Base-by-base conservation (phyloP, 2,888 invertebrate genomes). In the Idaea aversata region DNA sequence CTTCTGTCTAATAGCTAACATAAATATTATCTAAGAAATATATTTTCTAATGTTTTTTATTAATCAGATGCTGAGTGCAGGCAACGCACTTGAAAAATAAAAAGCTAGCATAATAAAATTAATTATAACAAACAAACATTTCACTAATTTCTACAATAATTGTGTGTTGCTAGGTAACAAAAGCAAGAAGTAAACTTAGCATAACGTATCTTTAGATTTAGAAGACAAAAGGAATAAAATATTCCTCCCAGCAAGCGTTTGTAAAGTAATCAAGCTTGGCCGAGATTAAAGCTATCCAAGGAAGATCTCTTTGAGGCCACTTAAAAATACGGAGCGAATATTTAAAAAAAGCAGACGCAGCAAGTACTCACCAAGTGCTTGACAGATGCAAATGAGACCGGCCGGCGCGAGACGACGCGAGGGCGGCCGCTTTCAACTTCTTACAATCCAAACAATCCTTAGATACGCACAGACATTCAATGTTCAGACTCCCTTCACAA, bases 391-490 rank as follows among this genome's bases (percentile, higher is more conserved):
- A 89, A 89, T 87, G 86, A 87, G 87, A 82, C 79, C 81, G 79
- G 80, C 80, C 80, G 79, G 79, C 80, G 73, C 75, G 75, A 75
- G 47, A 47, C 47, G 47, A 47, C 7, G 47, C 47, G 47, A 47
- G 72, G 79, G 80, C 78, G 80, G 78, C 75, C 80, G 77, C 79
- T 81, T 47, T 76, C 76, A 75, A 78, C 85, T 84, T 85, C 82
- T 85, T 80, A 85, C 84, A 88, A 90, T 89, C 89, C 87, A 85
- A 83, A 85, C 81, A 88, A 87, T 86, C 86, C 83, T 81, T 84
- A 82, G 78, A 59, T 78, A 79, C 83, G 83, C 84, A 81, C 78
- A 80, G 76, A 79, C 76, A 73, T 79, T 78, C 76, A 81, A 81
- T 83, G 83, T 84, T 82, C 73, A 77, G 80, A 75, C 73, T 74